Percentiles rank a stretch among this genome's conserved stretches.
Conservation (phyloP, 2,797 vertebrate genomes). For the Halcyon chelicuti region DNA sequence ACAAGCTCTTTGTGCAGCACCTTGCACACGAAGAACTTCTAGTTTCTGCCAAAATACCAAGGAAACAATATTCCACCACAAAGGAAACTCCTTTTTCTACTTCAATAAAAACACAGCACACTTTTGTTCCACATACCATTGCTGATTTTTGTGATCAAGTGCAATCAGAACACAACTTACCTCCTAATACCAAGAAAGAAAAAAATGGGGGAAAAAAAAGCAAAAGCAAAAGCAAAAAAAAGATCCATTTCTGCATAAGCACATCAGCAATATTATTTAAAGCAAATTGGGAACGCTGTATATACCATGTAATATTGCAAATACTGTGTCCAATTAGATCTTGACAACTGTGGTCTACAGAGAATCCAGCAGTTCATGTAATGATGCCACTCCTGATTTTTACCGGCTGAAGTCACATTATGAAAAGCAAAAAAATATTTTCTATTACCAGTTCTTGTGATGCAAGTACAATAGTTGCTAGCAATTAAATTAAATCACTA, state of each 20-base stretch:
- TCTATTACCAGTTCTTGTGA: neutral
- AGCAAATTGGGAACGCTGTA: neutral
- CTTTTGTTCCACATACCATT: neutral
- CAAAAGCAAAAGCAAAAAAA: rapidly evolving
- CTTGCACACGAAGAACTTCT: neutral
- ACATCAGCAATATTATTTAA: neutral
- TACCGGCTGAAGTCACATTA: neutral
- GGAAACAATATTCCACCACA: neutral
- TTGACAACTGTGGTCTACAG: neutral
- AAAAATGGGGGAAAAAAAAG: rapidly evolving
- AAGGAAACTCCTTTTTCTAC: neutral
- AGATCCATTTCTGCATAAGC: neutral
- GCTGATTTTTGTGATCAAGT: neutral
- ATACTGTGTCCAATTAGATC: neutral
- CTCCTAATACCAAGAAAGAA: neutral
- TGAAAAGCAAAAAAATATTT: conserved; percentile 2
- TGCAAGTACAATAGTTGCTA: neutral
- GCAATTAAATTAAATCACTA: conserved; percentile 24
- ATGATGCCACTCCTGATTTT: neutral
- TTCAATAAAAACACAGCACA: neutral
- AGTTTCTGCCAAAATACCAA: neutral
- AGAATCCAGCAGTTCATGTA: neutral
- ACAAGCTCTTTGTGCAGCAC: neutral
- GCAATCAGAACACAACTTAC: neutral
- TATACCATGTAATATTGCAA: neutral